Evolutionary conservation across 2,113 vertebrate species (phyloP), one percentile per base, ranked within the genome.

Genomic region (Oreochromis spilurus): DNA sequence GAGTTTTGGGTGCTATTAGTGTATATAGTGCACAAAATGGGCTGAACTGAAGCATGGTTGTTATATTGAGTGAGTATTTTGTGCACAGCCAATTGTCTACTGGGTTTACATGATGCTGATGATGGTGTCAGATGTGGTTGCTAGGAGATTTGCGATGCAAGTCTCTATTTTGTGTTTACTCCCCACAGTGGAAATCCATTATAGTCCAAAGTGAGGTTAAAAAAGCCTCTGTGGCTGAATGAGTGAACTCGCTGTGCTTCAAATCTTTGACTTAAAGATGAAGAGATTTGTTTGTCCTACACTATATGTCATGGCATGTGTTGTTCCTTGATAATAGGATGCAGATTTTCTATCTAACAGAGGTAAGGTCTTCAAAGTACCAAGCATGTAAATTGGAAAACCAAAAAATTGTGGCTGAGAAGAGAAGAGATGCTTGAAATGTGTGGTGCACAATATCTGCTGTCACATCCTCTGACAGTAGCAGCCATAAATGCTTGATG

Each of bases 401-500:
- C 24, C 52, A 13, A 60, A 67, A 62, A 65, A 7, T 17, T 17
- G 79, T 70, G 4, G 19, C 38, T n/a, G 6, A 48, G 65, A 29
- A 60, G 6, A 48, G 57, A 19, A 54, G 17, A 50, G 24, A 58
- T 60, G 62, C 29, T 45, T 60, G 12, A 83, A 87, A 70, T 58
- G 48, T 45, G 88, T 50, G 58, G 67, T 60, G 70, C 81, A 82
- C 53, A 84, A 62, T 55, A 57, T 60, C 26, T 78, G 14, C 38
- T 83, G 58, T 90, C 87, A 79, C 79, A 62, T 92, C 84, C 83
- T 92, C 80, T 84, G 87, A 90, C 91, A 90, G 90, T 84, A 82
- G 82, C 16, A 58, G 75, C 80, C 84, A 92, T 94, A 85, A 96
- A 94, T 92, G 87, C 91, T 95, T 94, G 88, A 92, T 95, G 91